Evolutionary conservation across 2,888 invertebrate species (phyloP).

Genomic region (Achlya flavicornis): DNA sequence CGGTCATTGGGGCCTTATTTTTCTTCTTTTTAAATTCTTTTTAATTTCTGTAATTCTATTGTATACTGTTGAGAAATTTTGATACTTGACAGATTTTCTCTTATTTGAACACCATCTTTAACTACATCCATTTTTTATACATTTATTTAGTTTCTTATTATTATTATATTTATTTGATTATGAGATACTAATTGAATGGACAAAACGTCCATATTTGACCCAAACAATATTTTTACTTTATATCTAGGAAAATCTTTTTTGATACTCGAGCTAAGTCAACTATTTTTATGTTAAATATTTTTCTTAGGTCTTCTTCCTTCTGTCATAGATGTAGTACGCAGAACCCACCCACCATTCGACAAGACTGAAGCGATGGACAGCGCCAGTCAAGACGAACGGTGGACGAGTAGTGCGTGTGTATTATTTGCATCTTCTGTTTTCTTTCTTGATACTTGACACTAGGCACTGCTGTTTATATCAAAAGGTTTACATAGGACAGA

Average conservation of each 20-base stretch:
- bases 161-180: too few species aligned
- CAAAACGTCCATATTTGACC: too few species aligned
- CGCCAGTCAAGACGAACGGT: slow-evolving; percentile 71
- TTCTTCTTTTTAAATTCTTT: neutral
- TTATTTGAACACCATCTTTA: too few species aligned
- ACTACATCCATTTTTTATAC: too few species aligned
- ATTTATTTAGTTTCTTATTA: too few species aligned
- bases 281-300: slow-evolving; percentile 15
- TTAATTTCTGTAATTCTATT: neutral
- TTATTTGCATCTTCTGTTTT: slow-evolving; percentile 30
- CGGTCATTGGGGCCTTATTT: neutral
- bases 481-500: neutral
- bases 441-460: slow-evolving; percentile 15
- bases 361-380: slow-evolving; percentile 70
- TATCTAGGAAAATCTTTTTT: too few species aligned
- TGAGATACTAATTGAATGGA: too few species aligned
- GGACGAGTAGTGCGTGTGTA: slow-evolving; percentile 45
- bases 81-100: too few species aligned
- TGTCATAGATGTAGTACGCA: slow-evolving; percentile 39
- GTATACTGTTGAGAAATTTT: neutral
- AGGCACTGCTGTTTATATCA: neutral
- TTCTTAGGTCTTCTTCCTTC: slow-evolving; percentile 22
- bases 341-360: slow-evolving; percentile 80
- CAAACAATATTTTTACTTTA: too few species aligned
- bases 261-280: too few species aligned